Base-by-base conservation (phyloP, 1,140 invertebrate genomes). In the Phortica variegata region DNA sequence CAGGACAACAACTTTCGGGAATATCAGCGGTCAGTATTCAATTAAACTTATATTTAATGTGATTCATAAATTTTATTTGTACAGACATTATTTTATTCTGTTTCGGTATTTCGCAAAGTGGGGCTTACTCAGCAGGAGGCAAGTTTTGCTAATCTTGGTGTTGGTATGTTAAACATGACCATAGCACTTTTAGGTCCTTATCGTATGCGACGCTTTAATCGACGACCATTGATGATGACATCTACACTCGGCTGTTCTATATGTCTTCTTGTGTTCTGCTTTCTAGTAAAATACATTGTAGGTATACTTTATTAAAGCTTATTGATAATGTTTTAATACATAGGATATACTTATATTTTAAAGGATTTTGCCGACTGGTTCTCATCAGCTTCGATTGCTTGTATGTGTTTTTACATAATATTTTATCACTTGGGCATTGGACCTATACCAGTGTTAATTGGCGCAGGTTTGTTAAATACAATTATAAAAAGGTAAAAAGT, bases 371-470 rank as follows among this genome's bases (percentile, higher is more conserved):
- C 74, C n/a, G 54, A 73, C 3, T 84, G 82, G 79, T 82, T 90
- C 73, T 80, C 82, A 46, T 81, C 83, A 56, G 53, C 85, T 2
- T 86, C 83, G 46, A 82, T 87, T 7, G 68, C 80, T 7, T 77
- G 82, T 12, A 83, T 88, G 1, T 73, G 89, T 21, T 56, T 81
- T 3, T 94, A 88, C 65, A 90, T 95, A n/a, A 77, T 90, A 15
- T 84, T 84, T 51, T 94, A 90, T 61, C 90, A 89, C 13, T 78
- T 93, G 34, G 91, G 90, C 2, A 77, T 91, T 13, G 89, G 88
- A 6, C 90, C 91, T 1, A 90, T 95, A 63, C 90, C 92, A 0
- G 93, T 87, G 75, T 89, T 95, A 58, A 90, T 95, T 54, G 66
- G 70, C 18, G 58, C 71, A 51, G 70, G 70, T 73, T 32, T 37